phyloP scores from a whole-genome alignment of 1,140 invertebrate species.

The Zaprionus capensis region DNA sequence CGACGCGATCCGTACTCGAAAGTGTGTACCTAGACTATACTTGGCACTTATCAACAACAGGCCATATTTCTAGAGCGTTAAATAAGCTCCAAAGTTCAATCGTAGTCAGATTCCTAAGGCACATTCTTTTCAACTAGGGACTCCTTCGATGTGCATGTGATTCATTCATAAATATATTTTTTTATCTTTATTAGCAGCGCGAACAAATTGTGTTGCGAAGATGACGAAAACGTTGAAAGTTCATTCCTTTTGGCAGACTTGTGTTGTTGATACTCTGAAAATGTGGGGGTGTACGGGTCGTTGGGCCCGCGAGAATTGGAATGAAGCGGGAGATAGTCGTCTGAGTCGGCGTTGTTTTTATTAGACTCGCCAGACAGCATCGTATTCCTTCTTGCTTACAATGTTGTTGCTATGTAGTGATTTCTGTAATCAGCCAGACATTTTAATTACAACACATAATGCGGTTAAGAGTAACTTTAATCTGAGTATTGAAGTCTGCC shows the following conservation, averaged over 20 bases:
- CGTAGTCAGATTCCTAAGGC: constrained; percentile 21
- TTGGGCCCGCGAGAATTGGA: constrained; percentile 16
- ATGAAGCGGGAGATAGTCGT: constrained; percentile 14
- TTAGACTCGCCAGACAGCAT: constrained; percentile 50
- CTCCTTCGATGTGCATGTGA: constrained; percentile 52
- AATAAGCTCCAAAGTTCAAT: constrained; percentile 64
- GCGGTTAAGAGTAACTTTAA: constrained; percentile 31
- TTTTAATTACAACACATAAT: constrained; percentile 52
- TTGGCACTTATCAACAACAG: constrained; percentile 64
- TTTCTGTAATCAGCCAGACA: constrained; percentile 61
- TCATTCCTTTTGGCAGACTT: constrained; percentile 28
- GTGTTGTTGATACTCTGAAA: constrained; percentile 20
- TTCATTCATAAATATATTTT: constrained; percentile 45
- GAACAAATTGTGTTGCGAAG: neutral
- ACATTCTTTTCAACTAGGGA: constrained; percentile 49
- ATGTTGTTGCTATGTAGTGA: constrained; percentile 42
- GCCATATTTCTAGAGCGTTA: constrained; percentile 45
- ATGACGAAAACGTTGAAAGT: constrained; percentile 62
- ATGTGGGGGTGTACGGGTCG: constrained; percentile 37
- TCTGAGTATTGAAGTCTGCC: constrained; percentile 10
- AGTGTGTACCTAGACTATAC: constrained; percentile 48
- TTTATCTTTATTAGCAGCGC: constrained; percentile 22
- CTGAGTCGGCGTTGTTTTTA: constrained; percentile 10
- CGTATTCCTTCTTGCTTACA: neutral
- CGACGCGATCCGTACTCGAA: constrained; percentile 31